Percentiles rank a stretch among this genome's conserved stretches.
Conservation (phyloP, 2,888 invertebrate species). For the Oscheius sp. region DNA sequence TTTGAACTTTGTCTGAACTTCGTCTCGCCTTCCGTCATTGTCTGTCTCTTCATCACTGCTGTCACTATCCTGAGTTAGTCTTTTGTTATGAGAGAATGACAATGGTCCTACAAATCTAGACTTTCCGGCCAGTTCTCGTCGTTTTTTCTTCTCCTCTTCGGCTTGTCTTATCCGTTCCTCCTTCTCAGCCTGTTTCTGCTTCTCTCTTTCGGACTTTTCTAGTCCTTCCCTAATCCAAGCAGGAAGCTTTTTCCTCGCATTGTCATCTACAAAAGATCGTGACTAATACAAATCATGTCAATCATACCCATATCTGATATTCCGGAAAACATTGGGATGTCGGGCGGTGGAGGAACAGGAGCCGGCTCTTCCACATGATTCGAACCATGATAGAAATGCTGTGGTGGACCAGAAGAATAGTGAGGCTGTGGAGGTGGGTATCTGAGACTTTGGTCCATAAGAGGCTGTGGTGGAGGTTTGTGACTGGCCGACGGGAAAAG, state of each 20-base stretch:
- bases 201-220: conserved; percentile 96
- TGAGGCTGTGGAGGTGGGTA: no score
- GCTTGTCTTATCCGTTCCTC: conserved; percentile 55
- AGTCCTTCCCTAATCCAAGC: conserved; percentile 97
- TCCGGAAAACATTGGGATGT: conserved; percentile 12
- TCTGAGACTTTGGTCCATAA: no score
- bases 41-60: conserved; percentile 59
- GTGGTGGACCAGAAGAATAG: no score
- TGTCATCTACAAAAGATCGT: conserved; percentile 40
- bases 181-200: conserved; percentile 85
- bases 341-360: background rate
- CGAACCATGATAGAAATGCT: background rate
- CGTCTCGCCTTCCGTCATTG: background rate
- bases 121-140: conserved; percentile 57
- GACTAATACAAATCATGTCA: background rate
- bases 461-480: background rate
- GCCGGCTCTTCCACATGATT: background rate
- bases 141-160: conserved; percentile 50
- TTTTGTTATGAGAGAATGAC: background rate
- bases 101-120: conserved; percentile 60
- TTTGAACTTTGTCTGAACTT: background rate
- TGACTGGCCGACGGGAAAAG: background rate
- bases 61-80: conserved; percentile 52
- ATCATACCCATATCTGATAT: background rate
- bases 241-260: conserved; percentile 79